phyloP scores from a whole-genome alignment of 2,888 invertebrate genomes.

The Tetanocera ferruginea region DNA sequence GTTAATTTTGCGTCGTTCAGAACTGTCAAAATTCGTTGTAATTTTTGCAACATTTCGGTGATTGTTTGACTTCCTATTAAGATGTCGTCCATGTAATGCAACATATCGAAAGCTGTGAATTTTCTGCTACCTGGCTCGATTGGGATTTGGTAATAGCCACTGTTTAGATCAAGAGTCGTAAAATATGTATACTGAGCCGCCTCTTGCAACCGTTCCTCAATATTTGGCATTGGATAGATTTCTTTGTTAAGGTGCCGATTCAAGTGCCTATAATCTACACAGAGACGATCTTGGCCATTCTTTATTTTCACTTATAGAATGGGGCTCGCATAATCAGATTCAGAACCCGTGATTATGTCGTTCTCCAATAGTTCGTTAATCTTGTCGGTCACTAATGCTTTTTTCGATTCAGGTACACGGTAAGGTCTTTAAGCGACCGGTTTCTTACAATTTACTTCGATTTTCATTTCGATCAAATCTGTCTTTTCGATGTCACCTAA shows the following conservation, averaged over 20 bases:
- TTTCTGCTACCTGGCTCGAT: conserved; percentile 1
- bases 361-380: conserved; percentile 42
- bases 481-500: conserved; percentile 38
- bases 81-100: conserved; percentile 34
- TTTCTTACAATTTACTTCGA: conserved; percentile 33
- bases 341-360: conserved; percentile 41
- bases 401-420: conserved; percentile 43
- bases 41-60: conserved; percentile 33
- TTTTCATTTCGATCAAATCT: conserved; percentile 40
- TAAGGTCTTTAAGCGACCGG: conserved; percentile 39
- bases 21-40: conserved; percentile 14
- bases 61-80: conserved; percentile 12
- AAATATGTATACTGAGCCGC: conserved; percentile 35
- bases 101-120: conserved; percentile 14
- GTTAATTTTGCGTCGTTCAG: conserved; percentile 34
- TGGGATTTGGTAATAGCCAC: conserved; percentile 29
- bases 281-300: conserved; percentile 40
- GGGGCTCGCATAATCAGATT: conserved; percentile 44
- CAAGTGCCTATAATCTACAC: conserved; percentile 40
- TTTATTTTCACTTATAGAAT: conserved; percentile 46
- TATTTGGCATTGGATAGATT: conserved; percentile 43
- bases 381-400: conserved; percentile 30
- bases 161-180: conserved; percentile 23
- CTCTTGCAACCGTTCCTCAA: conserved; percentile 43
- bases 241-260: conserved; percentile 42